Evolutionary conservation across 2,113 vertebrate genomes (phyloP).

Genomic region (Felis chaus): DNA sequence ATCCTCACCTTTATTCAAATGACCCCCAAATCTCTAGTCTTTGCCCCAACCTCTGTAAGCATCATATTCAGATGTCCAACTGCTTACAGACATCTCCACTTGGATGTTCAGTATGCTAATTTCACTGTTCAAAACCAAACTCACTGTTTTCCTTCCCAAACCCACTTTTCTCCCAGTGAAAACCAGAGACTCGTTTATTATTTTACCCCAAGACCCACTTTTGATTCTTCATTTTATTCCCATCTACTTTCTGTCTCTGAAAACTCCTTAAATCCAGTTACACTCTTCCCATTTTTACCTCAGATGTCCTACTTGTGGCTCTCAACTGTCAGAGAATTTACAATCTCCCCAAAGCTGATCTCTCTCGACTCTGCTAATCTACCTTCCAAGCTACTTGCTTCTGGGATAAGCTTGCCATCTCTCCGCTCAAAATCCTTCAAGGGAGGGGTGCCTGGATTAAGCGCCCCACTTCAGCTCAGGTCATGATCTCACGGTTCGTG

Average conservation of each 20-base stretch:
- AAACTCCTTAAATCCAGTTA: neutral
- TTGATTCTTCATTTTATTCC: neutral
- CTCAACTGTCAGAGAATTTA: neutral
- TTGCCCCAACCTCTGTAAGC: neutral
- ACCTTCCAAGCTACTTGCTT: neutral
- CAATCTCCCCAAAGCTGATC: no score
- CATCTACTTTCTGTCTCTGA: neutral
- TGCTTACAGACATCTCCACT: neutral
- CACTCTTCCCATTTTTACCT: neutral
- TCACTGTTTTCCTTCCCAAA: neutral
- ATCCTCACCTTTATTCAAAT: neutral
- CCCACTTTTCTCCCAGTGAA: neutral
- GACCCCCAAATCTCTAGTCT: neutral
- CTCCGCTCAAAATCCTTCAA: conserved; percentile 15
- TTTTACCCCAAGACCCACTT: neutral
- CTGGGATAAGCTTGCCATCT: neutral
- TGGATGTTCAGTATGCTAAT: neutral
- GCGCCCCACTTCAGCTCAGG: no score
- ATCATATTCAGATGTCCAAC: neutral
- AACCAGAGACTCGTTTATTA: neutral
- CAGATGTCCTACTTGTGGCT: neutral
- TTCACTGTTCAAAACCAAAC: neutral
- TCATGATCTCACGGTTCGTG: no score
- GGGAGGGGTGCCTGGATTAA: neutral
- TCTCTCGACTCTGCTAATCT: neutral